phyloP scores from a whole-genome alignment of 2,797 vertebrate species.

The Fratercula arctica region DNA sequence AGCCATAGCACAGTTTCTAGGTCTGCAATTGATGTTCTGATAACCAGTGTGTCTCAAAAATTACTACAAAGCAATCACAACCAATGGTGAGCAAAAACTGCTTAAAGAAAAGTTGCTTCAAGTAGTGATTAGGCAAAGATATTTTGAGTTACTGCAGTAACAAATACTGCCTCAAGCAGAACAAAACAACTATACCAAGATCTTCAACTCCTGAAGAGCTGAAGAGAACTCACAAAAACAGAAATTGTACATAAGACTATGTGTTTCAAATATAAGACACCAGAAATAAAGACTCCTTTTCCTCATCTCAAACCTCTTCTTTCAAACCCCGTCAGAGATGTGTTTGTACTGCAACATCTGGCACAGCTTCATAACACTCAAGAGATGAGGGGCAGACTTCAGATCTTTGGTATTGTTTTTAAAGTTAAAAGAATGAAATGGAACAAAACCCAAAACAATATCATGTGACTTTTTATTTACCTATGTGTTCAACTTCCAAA shows the following conservation, averaged over 20 bases:
- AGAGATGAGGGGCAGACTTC: not conserved
- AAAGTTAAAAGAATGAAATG: not conserved
- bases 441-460: slow-evolving; percentile 1
- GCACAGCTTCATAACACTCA: not conserved
- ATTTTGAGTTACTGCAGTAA: slow-evolving; percentile 33
- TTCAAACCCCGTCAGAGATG: not conserved
- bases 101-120: slow-evolving; percentile 42
- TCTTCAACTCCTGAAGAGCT: not conserved
- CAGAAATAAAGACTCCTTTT: not conserved
- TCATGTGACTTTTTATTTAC: slow-evolving; percentile 22
- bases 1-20: not conserved
- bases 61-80: slow-evolving; percentile 44
- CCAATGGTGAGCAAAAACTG: slow-evolving; percentile 2
- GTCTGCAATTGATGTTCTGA: slow-evolving; percentile 17
- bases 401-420: slow-evolving; percentile 11
- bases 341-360: not conserved
- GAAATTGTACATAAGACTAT: not conserved
- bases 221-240: not conserved
- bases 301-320: not conserved
- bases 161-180: not conserved
- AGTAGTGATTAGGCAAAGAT: slow-evolving; percentile 4
- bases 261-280: not conserved
- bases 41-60: slow-evolving; percentile 48
- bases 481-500: slow-evolving; percentile 9
- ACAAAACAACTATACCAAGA: slow-evolving; percentile 11